phyloP scores from a whole-genome alignment of 2,797 vertebrate species.

The Sebastes nivosus region DNA sequence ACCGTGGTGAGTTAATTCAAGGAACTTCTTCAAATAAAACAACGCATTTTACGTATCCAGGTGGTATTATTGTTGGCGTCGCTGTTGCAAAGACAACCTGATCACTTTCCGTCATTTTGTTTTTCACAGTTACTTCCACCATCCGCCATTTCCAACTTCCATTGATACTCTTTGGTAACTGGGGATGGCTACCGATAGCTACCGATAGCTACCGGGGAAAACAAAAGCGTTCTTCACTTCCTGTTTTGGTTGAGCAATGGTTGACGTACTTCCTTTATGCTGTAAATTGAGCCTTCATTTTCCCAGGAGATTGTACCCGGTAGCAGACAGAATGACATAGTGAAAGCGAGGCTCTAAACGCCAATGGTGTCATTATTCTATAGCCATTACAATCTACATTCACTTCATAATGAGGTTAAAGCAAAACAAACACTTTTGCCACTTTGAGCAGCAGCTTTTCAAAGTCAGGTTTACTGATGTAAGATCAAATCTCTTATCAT shows the following conservation, averaged over 20 bases:
- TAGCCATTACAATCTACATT: background rate
- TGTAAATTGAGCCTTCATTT: background rate
- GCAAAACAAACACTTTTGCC: background rate
- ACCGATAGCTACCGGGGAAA: too few relatives aligned
- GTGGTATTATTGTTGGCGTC: too few relatives aligned
- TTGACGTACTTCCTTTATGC: background rate
- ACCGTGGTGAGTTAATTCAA: too few relatives aligned
- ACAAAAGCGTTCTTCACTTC: too few relatives aligned
- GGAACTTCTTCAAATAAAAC: too few relatives aligned
- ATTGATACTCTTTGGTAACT: too few relatives aligned
- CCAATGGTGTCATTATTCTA: background rate
- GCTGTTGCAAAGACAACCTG: too few relatives aligned
- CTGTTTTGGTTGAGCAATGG: background rate
- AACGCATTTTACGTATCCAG: too few relatives aligned
- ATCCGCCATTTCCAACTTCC: too few relatives aligned
- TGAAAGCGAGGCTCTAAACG: background rate
- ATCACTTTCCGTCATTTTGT: too few relatives aligned
- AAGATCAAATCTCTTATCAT: background rate
- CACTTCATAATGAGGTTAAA: background rate
- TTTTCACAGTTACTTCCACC: too few relatives aligned
- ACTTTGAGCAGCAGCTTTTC: background rate
- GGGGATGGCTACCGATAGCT: too few relatives aligned
- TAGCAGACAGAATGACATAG: background rate
- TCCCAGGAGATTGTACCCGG: background rate
- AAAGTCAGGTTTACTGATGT: background rate